A percentile compares a stretch with the other conserved stretches of the same genome.
These are phyloP conservation scores for Zelleria hepariella DNA, from an alignment of 2,888 invertebrate species.

Conservation along the genomic window DNA sequence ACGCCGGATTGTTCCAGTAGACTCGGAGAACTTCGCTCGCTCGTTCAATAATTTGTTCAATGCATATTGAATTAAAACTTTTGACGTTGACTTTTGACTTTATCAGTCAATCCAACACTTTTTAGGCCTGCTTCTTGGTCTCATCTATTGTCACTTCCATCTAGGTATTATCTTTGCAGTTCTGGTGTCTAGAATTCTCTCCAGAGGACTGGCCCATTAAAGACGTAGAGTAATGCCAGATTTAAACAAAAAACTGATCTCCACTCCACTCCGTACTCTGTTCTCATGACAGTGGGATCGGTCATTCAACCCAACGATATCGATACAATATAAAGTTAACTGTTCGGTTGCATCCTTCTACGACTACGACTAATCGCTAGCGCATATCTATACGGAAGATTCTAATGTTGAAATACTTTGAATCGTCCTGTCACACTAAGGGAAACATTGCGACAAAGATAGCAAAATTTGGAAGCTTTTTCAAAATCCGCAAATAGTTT, in stretches of 20 bases:
- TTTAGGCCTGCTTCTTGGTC: not conserved
- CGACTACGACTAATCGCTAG: slow-evolving; percentile 31
- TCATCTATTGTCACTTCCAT: not conserved
- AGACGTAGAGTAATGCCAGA: not conserved
- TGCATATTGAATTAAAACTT: no score
- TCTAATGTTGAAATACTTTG: not conserved
- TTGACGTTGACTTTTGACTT: not conserved
- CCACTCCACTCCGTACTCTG: slow-evolving; percentile 18
- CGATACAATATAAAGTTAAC: slow-evolving; percentile 32
- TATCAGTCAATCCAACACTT: no score
- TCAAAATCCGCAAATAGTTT: not conserved
- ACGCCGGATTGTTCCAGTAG: no score
- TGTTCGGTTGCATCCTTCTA: slow-evolving; percentile 30
- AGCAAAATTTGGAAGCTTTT: not conserved
- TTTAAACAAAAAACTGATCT: not conserved
- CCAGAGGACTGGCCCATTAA: not conserved
- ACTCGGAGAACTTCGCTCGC: no score
- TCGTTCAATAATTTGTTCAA: no score
- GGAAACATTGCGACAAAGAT: not conserved
- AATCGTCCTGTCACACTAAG: not conserved
- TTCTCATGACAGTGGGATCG: slow-evolving; percentile 33
- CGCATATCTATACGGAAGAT: not conserved
- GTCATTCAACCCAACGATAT: slow-evolving; percentile 33
- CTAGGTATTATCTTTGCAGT: not conserved
- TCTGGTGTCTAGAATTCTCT: not conserved